phyloP scores from a whole-genome alignment of 2,888 invertebrate species.

The Octonoba sinensis region DNA sequence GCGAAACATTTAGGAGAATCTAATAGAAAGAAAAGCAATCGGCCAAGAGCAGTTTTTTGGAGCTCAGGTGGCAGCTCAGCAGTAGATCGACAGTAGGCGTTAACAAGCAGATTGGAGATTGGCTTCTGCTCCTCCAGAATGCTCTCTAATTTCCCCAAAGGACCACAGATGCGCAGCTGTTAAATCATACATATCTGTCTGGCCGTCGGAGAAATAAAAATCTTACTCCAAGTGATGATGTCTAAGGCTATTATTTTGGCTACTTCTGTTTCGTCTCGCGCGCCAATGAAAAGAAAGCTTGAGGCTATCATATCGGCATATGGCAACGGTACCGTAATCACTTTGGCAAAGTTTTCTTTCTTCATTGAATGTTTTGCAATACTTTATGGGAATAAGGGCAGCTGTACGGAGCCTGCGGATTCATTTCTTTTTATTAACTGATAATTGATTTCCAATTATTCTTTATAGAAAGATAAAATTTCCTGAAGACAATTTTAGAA shows the following conservation, averaged over 20 bases:
- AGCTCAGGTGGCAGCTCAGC: slow-evolving; percentile 48
- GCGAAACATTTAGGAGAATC: slow-evolving; percentile 27
- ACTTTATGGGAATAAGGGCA: no score
- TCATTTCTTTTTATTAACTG: no score
- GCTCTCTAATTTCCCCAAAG: slow-evolving; percentile 44
- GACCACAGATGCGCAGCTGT: slow-evolving; percentile 50
- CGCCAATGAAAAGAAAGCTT: no score
- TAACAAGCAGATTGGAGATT: slow-evolving; percentile 60
- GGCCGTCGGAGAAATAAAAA: slow-evolving; percentile 28
- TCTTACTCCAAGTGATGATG: slow-evolving; percentile 42
- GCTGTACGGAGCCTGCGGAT: no score
- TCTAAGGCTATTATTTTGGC: slow-evolving; percentile 16
- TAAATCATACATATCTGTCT: slow-evolving; percentile 49
- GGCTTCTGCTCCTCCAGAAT: slow-evolving; percentile 37
- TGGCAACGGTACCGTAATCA: background rate
- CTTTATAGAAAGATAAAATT: no score
- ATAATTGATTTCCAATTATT: no score
- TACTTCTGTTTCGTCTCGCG: no score
- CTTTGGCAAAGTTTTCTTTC: background rate
- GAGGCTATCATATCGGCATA: no score
- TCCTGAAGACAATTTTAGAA: no score
- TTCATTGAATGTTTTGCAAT: no score
- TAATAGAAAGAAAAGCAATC: slow-evolving; percentile 37
- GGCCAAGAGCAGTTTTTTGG: slow-evolving; percentile 44
- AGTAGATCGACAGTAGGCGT: slow-evolving; percentile 56